Evolutionary conservation across 2,888 invertebrate species (phyloP).

Genomic region (Metellina segmentata): DNA sequence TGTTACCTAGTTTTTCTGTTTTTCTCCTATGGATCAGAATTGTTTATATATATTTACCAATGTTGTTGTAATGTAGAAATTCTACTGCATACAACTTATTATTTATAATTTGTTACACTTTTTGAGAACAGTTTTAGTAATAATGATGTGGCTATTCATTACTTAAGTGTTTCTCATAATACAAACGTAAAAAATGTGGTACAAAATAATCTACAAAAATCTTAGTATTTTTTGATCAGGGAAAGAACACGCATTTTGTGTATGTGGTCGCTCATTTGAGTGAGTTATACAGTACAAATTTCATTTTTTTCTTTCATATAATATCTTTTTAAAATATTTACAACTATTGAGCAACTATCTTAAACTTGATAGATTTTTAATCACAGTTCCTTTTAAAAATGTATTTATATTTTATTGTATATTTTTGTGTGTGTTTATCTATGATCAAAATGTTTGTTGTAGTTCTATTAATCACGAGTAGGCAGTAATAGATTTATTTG

Average conservation of each 20-base stretch:
- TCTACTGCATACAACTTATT: neutral
- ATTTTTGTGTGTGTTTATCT: constrained; percentile 43
- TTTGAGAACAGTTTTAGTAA: neutral
- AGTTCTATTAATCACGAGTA: neutral
- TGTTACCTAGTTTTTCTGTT: constrained; percentile 60
- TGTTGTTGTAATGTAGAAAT: neutral
- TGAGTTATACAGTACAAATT: constrained; percentile 18
- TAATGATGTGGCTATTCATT: neutral
- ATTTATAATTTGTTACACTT: neutral
- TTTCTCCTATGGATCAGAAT: constrained; percentile 38
- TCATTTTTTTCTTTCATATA: constrained; percentile 3
- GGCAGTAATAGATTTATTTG: constrained; percentile 38
- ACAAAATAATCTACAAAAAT: constrained; percentile 19
- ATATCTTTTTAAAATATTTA: constrained; percentile 16
- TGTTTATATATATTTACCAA: constrained; percentile 11
- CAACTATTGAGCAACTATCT: constrained; percentile 34
- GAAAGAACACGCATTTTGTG: neutral
- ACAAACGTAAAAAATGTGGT: neutral
- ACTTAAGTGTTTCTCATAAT: no score
- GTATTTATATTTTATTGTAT: constrained; percentile 36
- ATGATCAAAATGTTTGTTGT: constrained; percentile 65
- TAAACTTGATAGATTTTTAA: neutral
- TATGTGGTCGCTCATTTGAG: neutral
- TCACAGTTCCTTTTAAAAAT: constrained; percentile 29
- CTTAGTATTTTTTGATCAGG: neutral